Evolutionary conservation across 2,113 vertebrate genomes (phyloP).

Genomic region (Heliornis fulica): DNA sequence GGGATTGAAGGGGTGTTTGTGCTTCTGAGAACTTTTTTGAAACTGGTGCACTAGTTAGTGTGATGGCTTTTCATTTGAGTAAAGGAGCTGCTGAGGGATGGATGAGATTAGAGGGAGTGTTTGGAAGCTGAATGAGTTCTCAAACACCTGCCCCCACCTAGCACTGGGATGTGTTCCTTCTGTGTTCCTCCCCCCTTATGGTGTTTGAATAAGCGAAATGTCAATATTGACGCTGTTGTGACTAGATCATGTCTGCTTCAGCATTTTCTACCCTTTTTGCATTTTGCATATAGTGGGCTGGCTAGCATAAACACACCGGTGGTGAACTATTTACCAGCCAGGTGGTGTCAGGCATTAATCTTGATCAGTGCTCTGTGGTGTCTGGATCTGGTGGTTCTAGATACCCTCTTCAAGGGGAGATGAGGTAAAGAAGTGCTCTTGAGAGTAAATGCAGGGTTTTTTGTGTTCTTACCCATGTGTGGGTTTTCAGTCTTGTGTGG

Average conservation of each 20-base stretch:
- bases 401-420: not conserved
- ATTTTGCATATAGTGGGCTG: not conserved
- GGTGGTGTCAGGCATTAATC: not conserved
- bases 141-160: not conserved
- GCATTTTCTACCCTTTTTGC: not conserved
- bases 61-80: not conserved
- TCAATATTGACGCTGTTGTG: constrained; percentile 12
- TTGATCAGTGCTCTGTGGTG: not conserved
- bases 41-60: not conserved
- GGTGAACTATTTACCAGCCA: not conserved
- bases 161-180: not conserved
- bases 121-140: not conserved
- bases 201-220: not conserved
- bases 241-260: not conserved
- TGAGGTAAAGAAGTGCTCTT: not conserved
- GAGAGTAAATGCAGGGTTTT: not conserved
- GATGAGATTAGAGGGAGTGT: not conserved
- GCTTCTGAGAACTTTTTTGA: not conserved
- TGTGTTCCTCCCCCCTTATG: not conserved
- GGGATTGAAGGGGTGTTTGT: not conserved
- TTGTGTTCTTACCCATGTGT: not conserved
- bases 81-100: not conserved
- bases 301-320: not conserved
- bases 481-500: not conserved
- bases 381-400: not conserved